Evolutionary conservation across 2,797 vertebrate species (phyloP).

Genomic region (Lithobates pipiens): DNA sequence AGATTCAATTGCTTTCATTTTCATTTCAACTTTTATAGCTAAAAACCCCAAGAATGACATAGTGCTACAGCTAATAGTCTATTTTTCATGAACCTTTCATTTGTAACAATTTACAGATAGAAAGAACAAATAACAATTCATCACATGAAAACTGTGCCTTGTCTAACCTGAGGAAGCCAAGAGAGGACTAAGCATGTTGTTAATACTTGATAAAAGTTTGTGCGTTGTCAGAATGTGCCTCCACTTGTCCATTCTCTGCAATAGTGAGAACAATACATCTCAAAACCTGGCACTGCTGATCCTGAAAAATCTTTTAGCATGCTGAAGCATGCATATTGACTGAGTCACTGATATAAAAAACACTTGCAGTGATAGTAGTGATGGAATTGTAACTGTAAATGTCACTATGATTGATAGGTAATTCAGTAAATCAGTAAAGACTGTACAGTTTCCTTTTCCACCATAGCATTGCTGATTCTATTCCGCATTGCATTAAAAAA

Average conservation of each 20-base stretch:
- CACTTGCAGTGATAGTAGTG: neutral
- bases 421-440: too few species aligned
- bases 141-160: neutral
- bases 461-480: too few species aligned
- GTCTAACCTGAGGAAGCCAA: neutral
- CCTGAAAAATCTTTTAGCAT: neutral
- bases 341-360: too few species aligned
- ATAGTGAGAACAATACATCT: neutral
- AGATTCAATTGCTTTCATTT: constrained; percentile 46
- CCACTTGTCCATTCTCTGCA: neutral
- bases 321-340: neutral
- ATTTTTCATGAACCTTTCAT: constrained; percentile 3
- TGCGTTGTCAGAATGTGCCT: neutral
- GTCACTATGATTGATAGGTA: too few species aligned
- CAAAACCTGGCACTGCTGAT: neutral
- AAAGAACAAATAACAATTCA: neutral
- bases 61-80: neutral
- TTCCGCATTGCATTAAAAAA: too few species aligned
- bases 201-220: neutral
- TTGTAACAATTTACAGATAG: neutral
- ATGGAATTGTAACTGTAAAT: neutral
- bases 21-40: constrained; percentile 30
- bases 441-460: too few species aligned
- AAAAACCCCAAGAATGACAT: constrained; percentile 6
- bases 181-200: neutral